Evolutionary conservation across 2,113 vertebrate genomes (phyloP).

Genomic region (Pangasianodon gigas): DNA sequence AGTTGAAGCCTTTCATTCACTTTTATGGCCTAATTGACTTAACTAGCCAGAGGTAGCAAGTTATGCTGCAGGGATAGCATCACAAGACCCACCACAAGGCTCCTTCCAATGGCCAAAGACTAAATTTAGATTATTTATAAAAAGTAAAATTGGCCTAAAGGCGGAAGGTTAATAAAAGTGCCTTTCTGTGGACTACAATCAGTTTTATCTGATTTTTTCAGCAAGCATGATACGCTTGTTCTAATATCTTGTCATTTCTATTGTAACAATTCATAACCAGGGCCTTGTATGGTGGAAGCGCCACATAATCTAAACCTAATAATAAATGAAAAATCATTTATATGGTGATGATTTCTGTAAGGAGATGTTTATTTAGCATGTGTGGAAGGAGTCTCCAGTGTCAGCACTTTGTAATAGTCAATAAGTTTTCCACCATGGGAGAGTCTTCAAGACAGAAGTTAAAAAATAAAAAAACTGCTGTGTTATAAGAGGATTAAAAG

Average conservation of each 20-base stretch:
- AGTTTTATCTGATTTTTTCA: not conserved
- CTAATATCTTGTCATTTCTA: not conserved
- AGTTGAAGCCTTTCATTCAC: not conserved
- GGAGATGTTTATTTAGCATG: not conserved
- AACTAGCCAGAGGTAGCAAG: not conserved
- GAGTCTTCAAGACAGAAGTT: not conserved
- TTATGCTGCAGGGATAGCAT: constrained; percentile 36
- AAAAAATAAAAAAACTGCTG: not conserved
- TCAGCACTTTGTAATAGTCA: not conserved
- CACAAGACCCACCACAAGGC: constrained; percentile 45
- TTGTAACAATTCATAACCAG: not conserved
- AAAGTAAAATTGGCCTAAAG: not conserved
- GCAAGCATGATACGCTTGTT: not conserved
- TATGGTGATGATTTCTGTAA: not conserved
- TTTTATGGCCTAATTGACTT: not conserved
- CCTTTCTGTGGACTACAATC: not conserved
- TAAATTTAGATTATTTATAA: not conserved
- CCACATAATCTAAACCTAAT: not conserved
- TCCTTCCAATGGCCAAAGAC: not conserved
- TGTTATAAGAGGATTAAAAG: not conserved
- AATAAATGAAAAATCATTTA: not conserved
- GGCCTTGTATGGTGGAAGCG: not conserved
- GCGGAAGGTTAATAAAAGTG: not conserved
- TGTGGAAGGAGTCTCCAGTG: not conserved
- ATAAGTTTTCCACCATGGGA: not conserved